A percentile compares a stretch with the other conserved stretches of the same genome.
Evolutionary conservation across 2,888 invertebrate species (phyloP).

Genomic region (Meloe dianella): DNA sequence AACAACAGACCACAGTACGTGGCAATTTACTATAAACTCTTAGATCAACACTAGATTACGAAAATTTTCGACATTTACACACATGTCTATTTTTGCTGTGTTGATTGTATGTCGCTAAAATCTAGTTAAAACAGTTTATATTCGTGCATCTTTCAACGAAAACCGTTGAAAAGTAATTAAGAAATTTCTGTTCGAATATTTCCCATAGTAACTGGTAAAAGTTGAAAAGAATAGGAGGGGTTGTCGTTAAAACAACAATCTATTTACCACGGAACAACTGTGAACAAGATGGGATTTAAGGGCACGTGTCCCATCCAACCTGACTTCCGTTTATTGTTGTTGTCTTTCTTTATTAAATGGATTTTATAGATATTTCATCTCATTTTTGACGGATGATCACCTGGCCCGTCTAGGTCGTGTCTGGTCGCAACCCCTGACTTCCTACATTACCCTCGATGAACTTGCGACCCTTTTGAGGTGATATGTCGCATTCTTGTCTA

Average conservation of each 20-base stretch:
- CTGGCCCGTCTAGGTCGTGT: slow-evolving; percentile 30
- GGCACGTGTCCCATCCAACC: slow-evolving; percentile 39
- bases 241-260: slow-evolving; percentile 20
- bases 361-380: not conserved
- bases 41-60: slow-evolving; percentile 1
- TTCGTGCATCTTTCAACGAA: not conserved
- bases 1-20: not conserved
- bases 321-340: slow-evolving; percentile 26
- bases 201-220: not conserved
- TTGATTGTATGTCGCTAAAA: not conserved
- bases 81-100: not conserved
- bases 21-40: not conserved
- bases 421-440: slow-evolving; percentile 37
- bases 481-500: slow-evolving; percentile 37
- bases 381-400: slow-evolving; percentile 18
- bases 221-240: slow-evolving; percentile 7
- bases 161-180: not conserved
- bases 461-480: slow-evolving; percentile 35
- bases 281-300: slow-evolving; percentile 32
- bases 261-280: slow-evolving; percentile 27
- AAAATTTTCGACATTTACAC: not conserved
- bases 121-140: slow-evolving; percentile 1
- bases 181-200: not conserved
- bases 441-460: slow-evolving; percentile 38
- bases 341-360: not conserved